Evolutionary conservation across 2,797 vertebrate species (phyloP), one percentile per base, ranked within the genome.

Genomic region (Chelmon rostratus): DNA sequence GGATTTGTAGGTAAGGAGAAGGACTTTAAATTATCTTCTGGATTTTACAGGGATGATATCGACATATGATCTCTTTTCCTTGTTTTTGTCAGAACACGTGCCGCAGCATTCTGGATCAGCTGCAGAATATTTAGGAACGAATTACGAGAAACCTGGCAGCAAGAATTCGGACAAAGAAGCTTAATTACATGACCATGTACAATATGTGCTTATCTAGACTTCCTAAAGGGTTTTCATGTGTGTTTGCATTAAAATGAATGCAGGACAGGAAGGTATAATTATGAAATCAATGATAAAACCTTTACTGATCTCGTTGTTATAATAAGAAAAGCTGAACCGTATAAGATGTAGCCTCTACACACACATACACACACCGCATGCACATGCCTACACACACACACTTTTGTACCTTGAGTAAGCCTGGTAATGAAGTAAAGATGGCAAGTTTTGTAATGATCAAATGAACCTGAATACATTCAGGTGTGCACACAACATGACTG

Each of bases 391-490:
- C 63, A 53, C 54, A 66, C 38, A 71, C 53, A 65, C 65, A 76
- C 62, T 8, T 7, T 31, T 46, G 72, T 38, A n/a, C 21, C 40
- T n/a, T n/a, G n/a, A n/a, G 61, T 50, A 13, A 28, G 25, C 11
- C 8, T 33, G 23, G 31, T 64, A 68, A 76, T 64, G 69, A 75
- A 57, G 70, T 65, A 35, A 72, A 79, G 53, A 76, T 53, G n/a
- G 4, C 53, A 53, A 52, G 38, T 9, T 71, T 56, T 67, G 53
- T 53, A 67, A 37, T 61, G 35, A 56, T 67, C n/a, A 71, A 75
- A 72, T 66, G 35, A 78, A 82, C 56, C n/a, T 5, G 2, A 44
- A 50, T 74, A 44, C n/a, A 33, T 63, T 76, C 59, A 67, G 46
- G 67, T 72, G 69, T n/a, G 10, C 25, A 46, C 42, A 67, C 54